Evolutionary conservation across 2,113 vertebrate species (phyloP).

Genomic region (Epinephelus lanceolatus): DNA sequence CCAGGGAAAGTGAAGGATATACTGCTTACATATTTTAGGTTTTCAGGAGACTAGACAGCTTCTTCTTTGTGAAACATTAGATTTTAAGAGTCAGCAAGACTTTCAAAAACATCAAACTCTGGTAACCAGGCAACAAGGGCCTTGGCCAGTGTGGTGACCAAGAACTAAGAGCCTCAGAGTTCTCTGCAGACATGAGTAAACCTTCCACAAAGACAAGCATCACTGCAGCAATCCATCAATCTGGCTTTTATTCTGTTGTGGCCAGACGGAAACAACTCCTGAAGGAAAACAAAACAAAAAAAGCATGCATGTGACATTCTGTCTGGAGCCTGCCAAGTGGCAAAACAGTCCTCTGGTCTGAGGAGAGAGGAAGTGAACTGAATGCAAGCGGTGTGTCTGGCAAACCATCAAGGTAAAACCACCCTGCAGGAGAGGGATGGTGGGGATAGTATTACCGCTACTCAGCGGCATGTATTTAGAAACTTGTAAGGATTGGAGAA

Average conservation of each 20-base stretch:
- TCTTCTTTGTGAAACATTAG: conserved; percentile 18
- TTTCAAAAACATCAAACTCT: conserved; percentile 44
- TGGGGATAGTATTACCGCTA: background rate
- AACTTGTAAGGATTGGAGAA: background rate
- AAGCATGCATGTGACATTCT: conserved; percentile 9
- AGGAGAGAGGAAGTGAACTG: conserved; percentile 15
- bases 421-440: background rate
- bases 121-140: conserved; percentile 66
- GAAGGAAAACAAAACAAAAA: background rate
- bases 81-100: conserved; percentile 15
- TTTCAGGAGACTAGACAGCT: background rate
- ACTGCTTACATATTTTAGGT: background rate
- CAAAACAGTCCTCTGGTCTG: background rate
- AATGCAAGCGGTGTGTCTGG: background rate
- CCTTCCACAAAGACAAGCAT: conserved; percentile 47
- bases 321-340: conserved; percentile 20
- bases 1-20: background rate
- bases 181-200: conserved; percentile 35
- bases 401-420: background rate
- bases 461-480: background rate
- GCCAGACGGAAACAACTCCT: conserved; percentile 8
- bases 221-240: conserved; percentile 46
- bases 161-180: conserved; percentile 30
- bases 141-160: conserved; percentile 31
- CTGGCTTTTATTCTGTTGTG: conserved; percentile 45